Evolutionary conservation across 2,113 vertebrate species (phyloP).

Genomic region (Taxidea taxus): DNA sequence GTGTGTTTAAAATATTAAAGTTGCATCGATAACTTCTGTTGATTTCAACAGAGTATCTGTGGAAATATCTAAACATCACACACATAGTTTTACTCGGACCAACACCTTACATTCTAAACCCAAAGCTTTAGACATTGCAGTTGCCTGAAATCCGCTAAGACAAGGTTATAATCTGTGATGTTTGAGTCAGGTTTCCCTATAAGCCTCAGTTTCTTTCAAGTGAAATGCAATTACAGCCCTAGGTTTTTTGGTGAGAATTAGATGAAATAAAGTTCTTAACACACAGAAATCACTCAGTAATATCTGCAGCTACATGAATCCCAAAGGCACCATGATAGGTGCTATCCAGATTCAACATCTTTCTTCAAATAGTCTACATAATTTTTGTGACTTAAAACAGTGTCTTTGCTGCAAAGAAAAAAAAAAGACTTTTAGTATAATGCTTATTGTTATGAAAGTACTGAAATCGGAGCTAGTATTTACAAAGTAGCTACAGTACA

Average conservation of each 20-base stretch:
- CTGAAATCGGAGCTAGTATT: background rate
- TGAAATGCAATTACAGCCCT: background rate
- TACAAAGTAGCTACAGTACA: background rate
- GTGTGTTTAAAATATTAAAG: background rate
- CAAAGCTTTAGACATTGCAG: background rate
- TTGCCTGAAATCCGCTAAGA: background rate
- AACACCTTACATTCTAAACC: background rate
- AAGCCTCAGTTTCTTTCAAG: background rate
- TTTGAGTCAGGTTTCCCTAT: background rate
- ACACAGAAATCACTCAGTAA: background rate
- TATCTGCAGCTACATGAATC: background rate
- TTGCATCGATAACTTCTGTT: background rate
- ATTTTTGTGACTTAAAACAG: background rate
- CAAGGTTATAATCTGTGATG: background rate
- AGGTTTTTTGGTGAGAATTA: background rate
- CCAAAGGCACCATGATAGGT: background rate
- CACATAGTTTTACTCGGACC: background rate
- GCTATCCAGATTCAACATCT: background rate
- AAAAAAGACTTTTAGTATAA: background rate
- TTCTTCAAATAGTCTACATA: background rate
- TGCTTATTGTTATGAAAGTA: background rate
- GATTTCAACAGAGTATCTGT: background rate
- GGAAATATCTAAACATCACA: background rate
- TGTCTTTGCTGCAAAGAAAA: background rate
- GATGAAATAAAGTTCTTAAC: background rate